These are phyloP conservation scores for Popillia japonica DNA, from an alignment of 1,140 invertebrate species.

Conservation along the genomic window DNA sequence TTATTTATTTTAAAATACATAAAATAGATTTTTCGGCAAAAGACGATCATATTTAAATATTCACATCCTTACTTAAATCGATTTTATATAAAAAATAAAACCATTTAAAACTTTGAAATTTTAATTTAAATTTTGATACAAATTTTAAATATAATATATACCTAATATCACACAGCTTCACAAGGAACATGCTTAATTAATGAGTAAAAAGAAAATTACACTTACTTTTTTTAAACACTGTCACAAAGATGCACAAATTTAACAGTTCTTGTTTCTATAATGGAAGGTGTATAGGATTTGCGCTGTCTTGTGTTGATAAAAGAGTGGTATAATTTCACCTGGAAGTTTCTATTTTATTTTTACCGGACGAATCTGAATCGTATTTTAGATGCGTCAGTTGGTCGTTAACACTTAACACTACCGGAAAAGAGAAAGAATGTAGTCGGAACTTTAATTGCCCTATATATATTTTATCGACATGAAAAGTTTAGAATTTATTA, in stretches of 20 bases:
- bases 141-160: not conserved
- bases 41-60: not conserved
- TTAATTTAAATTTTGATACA: not conserved
- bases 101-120: not conserved
- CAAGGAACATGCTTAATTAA: not conserved
- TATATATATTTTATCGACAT: too few relatives aligned
- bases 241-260: slow-evolving; percentile 22
- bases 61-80: not conserved
- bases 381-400: too few relatives aligned
- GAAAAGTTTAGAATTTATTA: too few relatives aligned
- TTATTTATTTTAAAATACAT: too few relatives aligned
- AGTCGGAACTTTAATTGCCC: too few relatives aligned
- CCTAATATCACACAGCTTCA: not conserved
- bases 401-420: too few relatives aligned
- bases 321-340: slow-evolving; percentile 12
- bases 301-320: not conserved
- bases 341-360: slow-evolving; percentile 13
- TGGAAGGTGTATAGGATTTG: not conserved
- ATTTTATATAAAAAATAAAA: too few relatives aligned
- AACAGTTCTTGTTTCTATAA: not conserved
- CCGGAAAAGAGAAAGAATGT: too few relatives aligned
- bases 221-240: not conserved
- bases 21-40: too few relatives aligned
- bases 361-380: not conserved
- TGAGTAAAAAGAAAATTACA: not conserved